phyloP scores from a whole-genome alignment of 2,888 invertebrate species.

The Heliconius ismenius region DNA sequence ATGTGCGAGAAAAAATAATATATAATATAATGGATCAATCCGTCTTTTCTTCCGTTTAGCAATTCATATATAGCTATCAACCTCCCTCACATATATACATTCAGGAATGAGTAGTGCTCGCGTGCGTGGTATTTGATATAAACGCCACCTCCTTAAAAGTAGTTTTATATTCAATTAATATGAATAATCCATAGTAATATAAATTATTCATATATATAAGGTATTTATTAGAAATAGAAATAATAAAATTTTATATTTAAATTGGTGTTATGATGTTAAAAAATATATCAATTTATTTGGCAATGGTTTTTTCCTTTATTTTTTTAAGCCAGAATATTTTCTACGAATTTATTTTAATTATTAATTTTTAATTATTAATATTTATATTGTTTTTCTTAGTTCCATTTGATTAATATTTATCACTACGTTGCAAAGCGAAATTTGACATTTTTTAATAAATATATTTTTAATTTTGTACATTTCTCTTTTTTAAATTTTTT shows the following conservation, averaged over 20 bases:
- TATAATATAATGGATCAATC: too few relatives aligned
- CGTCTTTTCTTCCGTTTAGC: slow-evolving; percentile 1
- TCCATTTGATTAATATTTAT: neutral
- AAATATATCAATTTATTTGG: neutral
- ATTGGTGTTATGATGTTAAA: neutral
- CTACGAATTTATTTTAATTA: too few relatives aligned
- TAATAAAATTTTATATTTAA: neutral
- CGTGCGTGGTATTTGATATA: slow-evolving; percentile 29
- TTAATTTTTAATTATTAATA: neutral
- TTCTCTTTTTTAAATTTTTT: neutral
- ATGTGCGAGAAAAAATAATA: too few relatives aligned
- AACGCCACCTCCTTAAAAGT: slow-evolving; percentile 35
- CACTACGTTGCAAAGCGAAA: neutral
- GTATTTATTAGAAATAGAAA: neutral
- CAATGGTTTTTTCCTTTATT: neutral
- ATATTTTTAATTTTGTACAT: neutral
- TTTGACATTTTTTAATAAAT: slow-evolving; percentile 1
- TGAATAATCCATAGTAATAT: slow-evolving; percentile 1
- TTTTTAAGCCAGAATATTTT: neutral
- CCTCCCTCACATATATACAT: neutral
- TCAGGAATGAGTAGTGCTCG: slow-evolving; percentile 25
- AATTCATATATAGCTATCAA: neutral
- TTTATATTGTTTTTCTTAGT: neutral
- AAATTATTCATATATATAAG: neutral
- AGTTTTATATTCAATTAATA: neutral